Percentiles rank a stretch among this genome's conserved stretches.
These are phyloP conservation scores for Polyommatus iphigenia DNA, from an alignment of 2,888 invertebrate species.

Conservation along the genomic window DNA sequence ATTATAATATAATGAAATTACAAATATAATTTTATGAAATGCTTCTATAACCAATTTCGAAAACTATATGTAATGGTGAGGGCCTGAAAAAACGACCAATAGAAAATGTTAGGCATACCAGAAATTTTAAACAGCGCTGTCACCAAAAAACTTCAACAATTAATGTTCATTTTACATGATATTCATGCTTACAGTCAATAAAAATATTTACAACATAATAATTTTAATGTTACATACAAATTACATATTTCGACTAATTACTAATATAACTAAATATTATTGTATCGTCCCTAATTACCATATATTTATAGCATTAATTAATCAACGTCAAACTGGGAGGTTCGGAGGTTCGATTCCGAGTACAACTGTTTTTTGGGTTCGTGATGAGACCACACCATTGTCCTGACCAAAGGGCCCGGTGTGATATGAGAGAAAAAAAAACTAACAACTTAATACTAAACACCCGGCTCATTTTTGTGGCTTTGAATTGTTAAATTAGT, in stretches of 20 bases:
- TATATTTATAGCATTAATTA: background rate
- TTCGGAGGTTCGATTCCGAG: background rate
- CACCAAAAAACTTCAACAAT: background rate
- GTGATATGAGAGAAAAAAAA: constrained; percentile 10
- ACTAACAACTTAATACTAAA: background rate
- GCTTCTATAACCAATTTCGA: no score
- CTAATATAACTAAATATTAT: background rate
- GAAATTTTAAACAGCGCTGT: background rate
- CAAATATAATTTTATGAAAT: no score
- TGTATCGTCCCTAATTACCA: background rate
- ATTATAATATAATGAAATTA: no score
- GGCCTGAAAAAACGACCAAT: no score
- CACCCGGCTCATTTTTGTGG: constrained; percentile 11
- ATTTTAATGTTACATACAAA: background rate
- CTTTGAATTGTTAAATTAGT: constrained; percentile 9
- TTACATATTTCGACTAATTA: constrained; percentile 2
- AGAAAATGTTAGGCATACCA: background rate
- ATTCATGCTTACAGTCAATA: background rate
- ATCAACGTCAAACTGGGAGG: background rate
- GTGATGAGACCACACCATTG: constrained; percentile 44
- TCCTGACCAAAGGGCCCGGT: constrained; percentile 19
- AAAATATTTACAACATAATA: background rate
- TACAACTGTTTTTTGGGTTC: background rate
- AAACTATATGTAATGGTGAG: no score
- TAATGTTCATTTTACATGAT: background rate